Conservation (phyloP, 2,888 invertebrate genomes). For the Megalurothrips usitatus region DNA sequence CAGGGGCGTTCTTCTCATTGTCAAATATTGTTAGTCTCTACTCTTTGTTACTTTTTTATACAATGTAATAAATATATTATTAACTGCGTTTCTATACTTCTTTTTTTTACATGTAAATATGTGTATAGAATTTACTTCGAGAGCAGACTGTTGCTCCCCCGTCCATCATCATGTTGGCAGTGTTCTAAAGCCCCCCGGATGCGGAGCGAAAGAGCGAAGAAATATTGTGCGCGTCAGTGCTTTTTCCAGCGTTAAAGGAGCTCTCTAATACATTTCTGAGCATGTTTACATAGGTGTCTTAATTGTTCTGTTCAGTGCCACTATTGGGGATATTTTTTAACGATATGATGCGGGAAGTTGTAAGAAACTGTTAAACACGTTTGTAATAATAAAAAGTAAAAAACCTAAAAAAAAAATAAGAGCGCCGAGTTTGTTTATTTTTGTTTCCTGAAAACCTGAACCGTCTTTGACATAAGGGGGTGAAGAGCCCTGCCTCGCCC, state of each 20-base stretch:
- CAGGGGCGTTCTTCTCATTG: no score
- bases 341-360: background rate
- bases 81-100: background rate
- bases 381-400: background rate
- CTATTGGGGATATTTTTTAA: background rate
- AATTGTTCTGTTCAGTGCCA: background rate
- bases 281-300: background rate
- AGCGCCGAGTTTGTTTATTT: background rate
- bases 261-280: background rate
- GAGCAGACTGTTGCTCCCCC: background rate
- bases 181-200: no score
- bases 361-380: slow-evolving; percentile 7
- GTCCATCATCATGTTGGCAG: background rate
- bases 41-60: background rate
- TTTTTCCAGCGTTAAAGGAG: no score
- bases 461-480: no score
- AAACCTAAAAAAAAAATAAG: background rate
- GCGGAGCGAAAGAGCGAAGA: no score
- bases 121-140: background rate
- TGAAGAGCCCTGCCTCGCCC: no score
- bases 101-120: background rate
- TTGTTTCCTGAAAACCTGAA: background rate
- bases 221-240: no score
- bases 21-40: background rate
- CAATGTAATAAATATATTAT: background rate